phyloP scores from a whole-genome alignment of 2,888 invertebrate species.

The Caenorhabditis sulstoni region DNA sequence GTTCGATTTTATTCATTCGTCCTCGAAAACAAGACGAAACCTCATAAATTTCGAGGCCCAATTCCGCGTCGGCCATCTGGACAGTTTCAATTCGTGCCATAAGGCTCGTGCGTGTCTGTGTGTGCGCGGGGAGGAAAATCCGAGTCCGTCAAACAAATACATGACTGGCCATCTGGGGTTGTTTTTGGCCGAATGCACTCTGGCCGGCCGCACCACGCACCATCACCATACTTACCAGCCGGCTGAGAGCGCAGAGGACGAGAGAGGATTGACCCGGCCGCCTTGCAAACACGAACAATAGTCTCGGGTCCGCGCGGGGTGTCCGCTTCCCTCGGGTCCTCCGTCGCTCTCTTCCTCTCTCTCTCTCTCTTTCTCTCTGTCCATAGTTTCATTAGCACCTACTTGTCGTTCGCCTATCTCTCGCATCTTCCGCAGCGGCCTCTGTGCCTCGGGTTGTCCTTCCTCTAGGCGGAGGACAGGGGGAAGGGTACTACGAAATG shows the following conservation, averaged over 20 bases:
- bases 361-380: constrained; percentile 32
- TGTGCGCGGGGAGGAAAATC: constrained; percentile 30
- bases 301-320: constrained; percentile 56
- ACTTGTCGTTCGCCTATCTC: constrained; percentile 55
- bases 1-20: constrained; percentile 39
- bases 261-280: constrained; percentile 43
- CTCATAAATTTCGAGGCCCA: constrained; percentile 20
- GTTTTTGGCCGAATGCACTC: constrained; percentile 27
- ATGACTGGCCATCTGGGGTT: constrained; percentile 45
- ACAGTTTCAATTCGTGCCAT: constrained; percentile 46
- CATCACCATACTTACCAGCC: constrained; percentile 19
- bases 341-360: constrained; percentile 13
- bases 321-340: constrained; percentile 40
- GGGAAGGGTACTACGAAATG: constrained; percentile 48
- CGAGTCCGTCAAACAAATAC: constrained; percentile 49
- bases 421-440: constrained; percentile 27
- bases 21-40: constrained; percentile 27
- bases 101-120: constrained; percentile 4
- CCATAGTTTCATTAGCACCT: constrained; percentile 49
- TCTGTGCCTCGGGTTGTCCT: constrained; percentile 29
- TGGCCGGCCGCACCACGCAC: constrained; percentile 29
- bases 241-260: constrained; percentile 25
- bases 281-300: constrained; percentile 55
- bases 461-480: constrained; percentile 32
- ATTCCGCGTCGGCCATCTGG: constrained; percentile 33